phyloP scores from a whole-genome alignment of 1,140 invertebrate genomes.

The Heliconius nattereri region DNA sequence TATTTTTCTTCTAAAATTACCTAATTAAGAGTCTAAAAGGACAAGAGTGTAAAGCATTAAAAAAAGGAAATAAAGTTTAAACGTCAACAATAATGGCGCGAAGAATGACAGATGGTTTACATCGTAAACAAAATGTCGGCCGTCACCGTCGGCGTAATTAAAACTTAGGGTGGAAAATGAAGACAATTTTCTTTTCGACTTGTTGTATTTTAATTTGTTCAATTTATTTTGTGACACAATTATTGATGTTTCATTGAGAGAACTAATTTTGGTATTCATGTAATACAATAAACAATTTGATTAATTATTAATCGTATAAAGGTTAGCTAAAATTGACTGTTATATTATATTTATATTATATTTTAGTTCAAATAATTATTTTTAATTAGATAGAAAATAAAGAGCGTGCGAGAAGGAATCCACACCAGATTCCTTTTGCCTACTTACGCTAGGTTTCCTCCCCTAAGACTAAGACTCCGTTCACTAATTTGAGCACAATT shows the following conservation, averaged over 20 bases:
- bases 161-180: slow-evolving; percentile 48
- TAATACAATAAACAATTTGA: background rate
- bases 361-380: no score
- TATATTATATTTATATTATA: background rate
- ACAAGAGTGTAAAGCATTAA: slow-evolving; percentile 46
- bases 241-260: slow-evolving; percentile 14
- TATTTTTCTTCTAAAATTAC: slow-evolving; percentile 50
- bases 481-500: background rate
- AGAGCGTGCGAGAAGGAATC: no score
- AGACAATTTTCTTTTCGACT: slow-evolving; percentile 37
- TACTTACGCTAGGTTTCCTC: no score
- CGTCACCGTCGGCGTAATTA: slow-evolving; percentile 69
- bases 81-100: slow-evolving; percentile 60
- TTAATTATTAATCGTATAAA: background rate
- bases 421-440: no score
- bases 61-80: slow-evolving; percentile 52
- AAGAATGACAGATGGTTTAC: slow-evolving; percentile 76
- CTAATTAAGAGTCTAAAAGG: slow-evolving; percentile 50
- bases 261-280: background rate
- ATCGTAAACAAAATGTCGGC: slow-evolving; percentile 66
- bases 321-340: no score
- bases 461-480: background rate
- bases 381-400: no score
- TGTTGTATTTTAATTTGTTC: slow-evolving; percentile 32
- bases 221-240: slow-evolving; percentile 27